Percentiles rank a stretch among this genome's conserved stretches.
These are phyloP conservation scores for Hozukius guyotensis DNA, from an alignment of 2,797 vertebrate genomes.

Conservation along the genomic window DNA sequence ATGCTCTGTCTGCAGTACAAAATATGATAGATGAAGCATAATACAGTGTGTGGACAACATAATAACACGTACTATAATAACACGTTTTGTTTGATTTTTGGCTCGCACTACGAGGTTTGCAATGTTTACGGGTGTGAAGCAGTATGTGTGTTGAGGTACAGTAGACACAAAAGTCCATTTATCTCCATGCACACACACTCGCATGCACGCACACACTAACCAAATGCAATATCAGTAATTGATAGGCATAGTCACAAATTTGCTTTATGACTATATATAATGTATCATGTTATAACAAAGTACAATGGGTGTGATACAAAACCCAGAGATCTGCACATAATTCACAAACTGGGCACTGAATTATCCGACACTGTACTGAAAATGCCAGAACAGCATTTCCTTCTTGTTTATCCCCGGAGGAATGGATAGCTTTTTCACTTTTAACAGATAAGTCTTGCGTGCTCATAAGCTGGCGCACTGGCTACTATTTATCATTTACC, in stretches of 20 bases:
- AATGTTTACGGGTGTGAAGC: not conserved
- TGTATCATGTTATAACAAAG: not conserved
- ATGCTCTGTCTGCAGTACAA: slow-evolving; percentile 2
- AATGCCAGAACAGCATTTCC: slow-evolving; percentile 65
- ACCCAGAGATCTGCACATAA: slow-evolving; percentile 24
- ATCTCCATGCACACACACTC: not conserved
- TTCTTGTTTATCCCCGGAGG: slow-evolving; percentile 55
- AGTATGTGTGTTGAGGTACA: not conserved
- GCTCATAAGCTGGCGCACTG: not conserved
- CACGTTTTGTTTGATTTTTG: not conserved
- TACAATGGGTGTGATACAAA: slow-evolving; percentile 17
- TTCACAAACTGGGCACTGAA: slow-evolving; percentile 51
- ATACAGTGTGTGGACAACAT: not conserved
- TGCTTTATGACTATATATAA: slow-evolving; percentile 10
- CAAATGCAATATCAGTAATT: slow-evolving; percentile 16
- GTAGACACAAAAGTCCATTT: not conserved
- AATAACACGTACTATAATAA: not conserved
- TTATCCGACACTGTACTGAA: slow-evolving; percentile 51
- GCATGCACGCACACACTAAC: not conserved
- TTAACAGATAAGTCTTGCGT: slow-evolving; percentile 41
- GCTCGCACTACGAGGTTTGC: not conserved
- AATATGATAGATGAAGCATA: slow-evolving; percentile 28
- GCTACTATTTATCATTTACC: slow-evolving; percentile 53
- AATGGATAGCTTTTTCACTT: slow-evolving; percentile 58
- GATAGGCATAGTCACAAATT: slow-evolving; percentile 2